These are phyloP conservation scores for Ichneumoninae sp. DNA, from an alignment of 2,888 invertebrate genomes.

Conservation along the genomic window DNA sequence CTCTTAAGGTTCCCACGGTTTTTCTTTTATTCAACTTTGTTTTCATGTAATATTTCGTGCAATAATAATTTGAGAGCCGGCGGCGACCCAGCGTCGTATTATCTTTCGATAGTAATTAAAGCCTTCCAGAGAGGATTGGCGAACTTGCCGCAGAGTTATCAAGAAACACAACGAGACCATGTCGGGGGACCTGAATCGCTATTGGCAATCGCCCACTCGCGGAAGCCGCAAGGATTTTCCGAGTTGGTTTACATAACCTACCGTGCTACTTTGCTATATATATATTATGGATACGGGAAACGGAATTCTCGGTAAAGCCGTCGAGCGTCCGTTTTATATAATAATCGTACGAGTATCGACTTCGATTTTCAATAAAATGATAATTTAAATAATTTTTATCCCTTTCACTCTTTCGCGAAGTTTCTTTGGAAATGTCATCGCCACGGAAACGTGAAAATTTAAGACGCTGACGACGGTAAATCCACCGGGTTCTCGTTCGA, in stretches of 20 bases:
- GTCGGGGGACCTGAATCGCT: slow-evolving; percentile 12
- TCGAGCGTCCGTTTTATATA: slow-evolving; percentile 10
- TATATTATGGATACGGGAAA: background rate
- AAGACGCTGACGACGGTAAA: background rate
- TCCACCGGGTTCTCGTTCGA: background rate
- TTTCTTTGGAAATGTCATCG: background rate
- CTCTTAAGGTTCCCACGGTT: background rate
- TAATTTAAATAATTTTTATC: background rate
- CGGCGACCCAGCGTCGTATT: background rate
- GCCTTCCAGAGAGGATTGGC: background rate
- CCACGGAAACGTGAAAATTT: background rate
- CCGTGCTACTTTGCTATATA: background rate
- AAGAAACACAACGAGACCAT: slow-evolving; percentile 7
- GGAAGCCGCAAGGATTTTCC: background rate
- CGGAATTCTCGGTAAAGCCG: background rate
- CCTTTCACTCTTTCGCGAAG: background rate
- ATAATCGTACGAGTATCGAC: slow-evolving; percentile 11
- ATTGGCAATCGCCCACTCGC: slow-evolving; percentile 21
- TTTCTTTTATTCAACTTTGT: background rate
- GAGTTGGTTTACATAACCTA: background rate
- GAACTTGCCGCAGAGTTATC: slow-evolving; percentile 16
- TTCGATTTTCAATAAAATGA: slow-evolving; percentile 27
- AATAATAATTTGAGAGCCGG: background rate
- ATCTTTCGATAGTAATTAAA: slow-evolving; percentile 14
- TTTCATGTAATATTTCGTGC: background rate